Conservation (phyloP, 1,140 invertebrate genomes). For the Lasioglossum baleicum region DNA sequence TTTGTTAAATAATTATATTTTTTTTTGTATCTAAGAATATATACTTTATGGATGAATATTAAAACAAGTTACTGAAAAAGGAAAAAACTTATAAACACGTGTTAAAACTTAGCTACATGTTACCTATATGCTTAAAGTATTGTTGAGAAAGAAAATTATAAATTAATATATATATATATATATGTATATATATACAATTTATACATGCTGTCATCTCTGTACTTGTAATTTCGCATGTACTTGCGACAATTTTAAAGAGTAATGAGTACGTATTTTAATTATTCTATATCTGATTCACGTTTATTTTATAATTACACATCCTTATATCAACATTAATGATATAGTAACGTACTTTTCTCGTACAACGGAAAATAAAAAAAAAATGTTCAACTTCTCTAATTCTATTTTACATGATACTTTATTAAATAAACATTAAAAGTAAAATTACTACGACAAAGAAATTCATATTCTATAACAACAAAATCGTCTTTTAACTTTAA, state of each 20-base stretch:
- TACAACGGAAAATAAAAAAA: constrained; percentile 10
- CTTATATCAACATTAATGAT: constrained; percentile 23
- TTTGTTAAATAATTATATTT: not conserved
- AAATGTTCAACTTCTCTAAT: not conserved
- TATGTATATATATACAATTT: not conserved
- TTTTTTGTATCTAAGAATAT: not conserved
- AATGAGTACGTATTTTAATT: constrained; percentile 13
- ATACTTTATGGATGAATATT: constrained; percentile 5
- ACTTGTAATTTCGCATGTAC: not conserved
- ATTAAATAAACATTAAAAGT: not conserved
- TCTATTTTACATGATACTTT: constrained; percentile 24
- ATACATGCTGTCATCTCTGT: not conserved
- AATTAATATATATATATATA: constrained; percentile 6
- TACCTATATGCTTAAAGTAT: not conserved
- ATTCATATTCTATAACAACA: not conserved
- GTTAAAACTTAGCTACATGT: not conserved
- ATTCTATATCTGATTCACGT: constrained; percentile 10
- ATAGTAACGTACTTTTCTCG: not conserved
- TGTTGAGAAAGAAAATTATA: not conserved
- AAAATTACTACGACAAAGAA: constrained; percentile 5
- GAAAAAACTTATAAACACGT: not conserved
- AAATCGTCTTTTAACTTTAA: not conserved
- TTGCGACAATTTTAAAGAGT: not conserved
- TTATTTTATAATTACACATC: constrained; percentile 27
- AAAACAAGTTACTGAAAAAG: not conserved